Evolutionary conservation across 2,797 vertebrate species (phyloP).

Genomic region (Galago senegalensis): DNA sequence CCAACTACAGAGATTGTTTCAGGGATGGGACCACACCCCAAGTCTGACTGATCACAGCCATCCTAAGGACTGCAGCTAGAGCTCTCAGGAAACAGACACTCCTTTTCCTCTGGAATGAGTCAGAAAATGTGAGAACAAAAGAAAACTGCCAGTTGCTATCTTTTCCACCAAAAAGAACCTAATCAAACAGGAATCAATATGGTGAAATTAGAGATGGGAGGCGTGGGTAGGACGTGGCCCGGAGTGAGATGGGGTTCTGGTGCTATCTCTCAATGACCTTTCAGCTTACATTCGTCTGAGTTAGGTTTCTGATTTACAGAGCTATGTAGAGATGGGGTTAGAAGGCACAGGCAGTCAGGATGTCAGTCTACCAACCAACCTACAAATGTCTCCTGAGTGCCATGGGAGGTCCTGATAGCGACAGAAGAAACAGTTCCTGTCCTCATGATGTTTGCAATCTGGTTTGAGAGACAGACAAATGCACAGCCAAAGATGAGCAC

Average conservation of each 20-base stretch:
- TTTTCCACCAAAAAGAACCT: not conserved
- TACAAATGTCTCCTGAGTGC: not conserved
- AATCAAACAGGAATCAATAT: not conserved
- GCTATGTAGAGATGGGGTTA: not conserved
- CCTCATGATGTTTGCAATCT: not conserved
- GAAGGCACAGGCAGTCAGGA: not conserved
- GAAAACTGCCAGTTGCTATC: not conserved
- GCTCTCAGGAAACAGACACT: not conserved
- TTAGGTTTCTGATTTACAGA: conserved; percentile 23
- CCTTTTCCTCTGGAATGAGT: not conserved
- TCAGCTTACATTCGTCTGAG: not conserved
- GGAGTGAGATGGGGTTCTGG: not conserved
- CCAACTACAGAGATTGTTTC: not conserved
- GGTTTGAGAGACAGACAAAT: not conserved
- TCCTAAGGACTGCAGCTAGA: not conserved
- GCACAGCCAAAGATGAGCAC: not conserved
- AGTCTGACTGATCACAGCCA: not conserved
- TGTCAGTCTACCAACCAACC: not conserved
- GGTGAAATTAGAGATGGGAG: not conserved
- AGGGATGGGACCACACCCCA: not conserved
- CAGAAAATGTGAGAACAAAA: not conserved
- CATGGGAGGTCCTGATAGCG: not conserved
- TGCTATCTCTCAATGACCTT: not conserved
- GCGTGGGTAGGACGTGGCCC: no score
- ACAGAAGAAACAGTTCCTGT: not conserved